phyloP scores from a whole-genome alignment of 2,888 invertebrate genomes.

The Chymomyza procnemis region DNA sequence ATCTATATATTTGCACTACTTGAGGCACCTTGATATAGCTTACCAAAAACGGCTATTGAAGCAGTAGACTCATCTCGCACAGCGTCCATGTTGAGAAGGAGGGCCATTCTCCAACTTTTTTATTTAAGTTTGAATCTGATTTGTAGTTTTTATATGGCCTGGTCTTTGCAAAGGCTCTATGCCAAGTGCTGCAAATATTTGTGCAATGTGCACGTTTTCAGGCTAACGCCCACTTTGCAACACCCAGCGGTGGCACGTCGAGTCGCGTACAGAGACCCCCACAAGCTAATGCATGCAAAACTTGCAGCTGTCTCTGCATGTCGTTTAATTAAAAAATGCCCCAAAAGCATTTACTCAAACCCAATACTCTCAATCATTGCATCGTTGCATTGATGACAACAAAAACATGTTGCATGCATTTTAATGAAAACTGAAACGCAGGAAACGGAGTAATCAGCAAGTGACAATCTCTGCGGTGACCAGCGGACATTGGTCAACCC shows the following conservation, averaged over 20 bases:
- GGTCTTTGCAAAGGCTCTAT: conserved; percentile 14
- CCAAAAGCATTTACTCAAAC: conserved; percentile 71
- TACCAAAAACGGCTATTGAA: no score
- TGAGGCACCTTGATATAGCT: no score
- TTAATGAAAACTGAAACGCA: conserved; percentile 70
- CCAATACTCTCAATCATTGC: conserved; percentile 30
- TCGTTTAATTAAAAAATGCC: conserved; percentile 72
- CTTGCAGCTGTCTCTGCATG: conserved; percentile 46
- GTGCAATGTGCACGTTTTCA: conserved; percentile 64
- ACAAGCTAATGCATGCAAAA: not conserved
- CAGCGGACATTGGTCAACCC: conserved; percentile 4
- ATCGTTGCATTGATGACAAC: conserved; percentile 37
- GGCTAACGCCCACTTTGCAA: conserved; percentile 35
- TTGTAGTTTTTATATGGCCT: no score
- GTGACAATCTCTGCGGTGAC: conserved; percentile 57
- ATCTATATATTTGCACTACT: no score
- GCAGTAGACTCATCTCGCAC: no score
- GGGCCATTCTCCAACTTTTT: no score
- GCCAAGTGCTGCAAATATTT: conserved; percentile 54
- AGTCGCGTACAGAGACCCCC: not conserved
- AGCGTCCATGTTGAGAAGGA: no score
- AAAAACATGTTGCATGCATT: conserved; percentile 46
- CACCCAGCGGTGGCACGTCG: not conserved
- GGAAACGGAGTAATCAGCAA: conserved; percentile 68
- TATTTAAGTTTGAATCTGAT: no score